Evolutionary conservation across 2,888 invertebrate genomes (phyloP).

Genomic region (Sarcophaga carnaria): DNA sequence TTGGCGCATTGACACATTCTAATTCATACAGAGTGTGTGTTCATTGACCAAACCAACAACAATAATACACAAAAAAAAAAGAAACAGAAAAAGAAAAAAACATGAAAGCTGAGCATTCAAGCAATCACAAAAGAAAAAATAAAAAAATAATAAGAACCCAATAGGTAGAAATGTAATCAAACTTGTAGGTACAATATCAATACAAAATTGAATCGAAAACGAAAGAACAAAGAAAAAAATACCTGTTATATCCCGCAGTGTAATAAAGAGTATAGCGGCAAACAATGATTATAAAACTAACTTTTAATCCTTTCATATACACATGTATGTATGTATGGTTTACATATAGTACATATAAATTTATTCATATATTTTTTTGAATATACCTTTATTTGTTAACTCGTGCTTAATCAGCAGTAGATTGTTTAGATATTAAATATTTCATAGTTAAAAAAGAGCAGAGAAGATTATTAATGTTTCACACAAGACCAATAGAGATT

Average conservation of each 20-base stretch:
- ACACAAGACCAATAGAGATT: constrained; percentile 31
- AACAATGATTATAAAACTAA: constrained; percentile 46
- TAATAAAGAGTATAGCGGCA: constrained; percentile 53
- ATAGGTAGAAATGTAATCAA: constrained; percentile 50
- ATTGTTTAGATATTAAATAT: constrained; percentile 47
- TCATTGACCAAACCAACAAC: background rate
- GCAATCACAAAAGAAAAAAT: no score
- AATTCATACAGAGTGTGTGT: constrained; percentile 47
- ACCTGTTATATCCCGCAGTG: constrained; percentile 65
- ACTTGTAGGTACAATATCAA: constrained; percentile 43
- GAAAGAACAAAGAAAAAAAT: constrained; percentile 15
- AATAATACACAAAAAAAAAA: background rate
- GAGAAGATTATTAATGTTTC: constrained; percentile 28
- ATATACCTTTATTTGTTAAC: constrained; percentile 42
- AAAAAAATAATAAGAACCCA: constrained; percentile 11
- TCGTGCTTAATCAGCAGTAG: constrained; percentile 61
- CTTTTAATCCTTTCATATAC: constrained; percentile 37
- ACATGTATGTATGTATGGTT: background rate
- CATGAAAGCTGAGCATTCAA: constrained; percentile 50
- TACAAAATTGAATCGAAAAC: constrained; percentile 25
- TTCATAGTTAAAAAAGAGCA: constrained; percentile 5
- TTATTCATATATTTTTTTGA: background rate
- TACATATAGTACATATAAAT: background rate
- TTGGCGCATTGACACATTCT: constrained; percentile 69
- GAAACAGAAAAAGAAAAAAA: constrained; percentile 1